Base-by-base conservation (phyloP, 2,113 vertebrate genomes). In the Pelecanoides urinatrix region DNA sequence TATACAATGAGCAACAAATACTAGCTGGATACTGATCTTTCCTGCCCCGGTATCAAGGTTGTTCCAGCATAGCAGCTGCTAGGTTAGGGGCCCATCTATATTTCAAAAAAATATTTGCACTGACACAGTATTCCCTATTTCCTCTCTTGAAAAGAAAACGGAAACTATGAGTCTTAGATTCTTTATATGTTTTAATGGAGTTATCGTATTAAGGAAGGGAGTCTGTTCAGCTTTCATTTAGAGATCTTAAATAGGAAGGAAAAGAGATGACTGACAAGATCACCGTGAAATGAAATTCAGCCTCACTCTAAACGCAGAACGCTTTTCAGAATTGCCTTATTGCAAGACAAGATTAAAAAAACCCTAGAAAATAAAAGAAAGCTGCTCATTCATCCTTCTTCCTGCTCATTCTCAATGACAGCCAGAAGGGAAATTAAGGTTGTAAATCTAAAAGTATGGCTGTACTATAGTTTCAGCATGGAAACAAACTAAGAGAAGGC, bases 361-460 rank as follows among this genome's bases (percentile, higher is more conserved):
- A 0, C 0, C 5, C 29, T 87, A 65, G 42, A 90, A 93, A 91
- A 91, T 72, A 67, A 44, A 75, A 90, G 16, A 32, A 86, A 94
- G 70, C 76, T 95, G 66, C 38, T 85, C 16, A 2, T 92, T 91
- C 77, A 66, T 81, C 58, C 45, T 68, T 75, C 32, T 81, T 94
- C 58, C 84, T 89, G 91, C 44, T 86, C 13, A 36, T 83, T 91
- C 52, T 85, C 77, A 94, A 1, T 82, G 84, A 92, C 6, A 94
- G 66, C 34, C 84, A 95, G 65, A 95, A 92, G 92, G 83, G 83
- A 95, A 92, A 94, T 91, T 56, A 91, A 92, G 67, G 77, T 61
- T 92, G 89, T 94, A 97, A 97, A 96, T 95, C 86, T 95, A 84
- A 85, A 95, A 27, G 66, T 38, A 86, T n/a, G 42, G n/a, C 42